These are phyloP conservation scores for Tragulus kanchil DNA, from an alignment of 2,113 vertebrate genomes.

Conservation along the genomic window DNA sequence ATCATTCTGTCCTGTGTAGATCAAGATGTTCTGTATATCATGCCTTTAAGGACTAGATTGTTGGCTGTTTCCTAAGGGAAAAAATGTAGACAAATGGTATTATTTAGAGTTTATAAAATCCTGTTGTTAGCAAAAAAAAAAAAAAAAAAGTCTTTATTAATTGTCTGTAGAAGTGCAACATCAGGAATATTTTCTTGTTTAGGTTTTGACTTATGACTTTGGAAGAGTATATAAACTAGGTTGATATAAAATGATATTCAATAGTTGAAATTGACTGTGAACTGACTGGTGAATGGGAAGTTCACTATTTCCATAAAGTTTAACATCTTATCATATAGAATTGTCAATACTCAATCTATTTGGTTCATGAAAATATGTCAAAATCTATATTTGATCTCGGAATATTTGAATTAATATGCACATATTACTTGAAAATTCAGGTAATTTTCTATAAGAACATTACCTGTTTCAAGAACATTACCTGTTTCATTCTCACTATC, in stretches of 20 bases:
- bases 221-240: background rate
- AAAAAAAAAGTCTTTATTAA: constrained; percentile 2
- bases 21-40: too few relatives aligned
- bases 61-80: too few relatives aligned
- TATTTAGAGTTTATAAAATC: too few relatives aligned
- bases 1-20: too few relatives aligned
- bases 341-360: background rate
- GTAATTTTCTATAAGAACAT: background rate
- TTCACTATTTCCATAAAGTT: constrained; percentile 12
- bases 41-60: too few relatives aligned
- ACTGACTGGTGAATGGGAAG: background rate
- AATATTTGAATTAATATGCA: constrained; percentile 17
- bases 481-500: background rate
- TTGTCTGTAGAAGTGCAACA: background rate
- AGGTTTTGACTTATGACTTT: constrained; percentile 26
- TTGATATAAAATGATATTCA: background rate
- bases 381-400: constrained; percentile 6
- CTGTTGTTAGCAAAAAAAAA: too few relatives aligned
- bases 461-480: background rate
- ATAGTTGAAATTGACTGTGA: background rate
- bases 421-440: background rate
- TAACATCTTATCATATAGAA: background rate
- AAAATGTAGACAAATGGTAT: too few relatives aligned
- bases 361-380: constrained; percentile 8
- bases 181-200: background rate